Percentiles rank a stretch among this genome's conserved stretches.
Conservation (phyloP, 2,797 vertebrate genomes). For the Loris lydekkerianus region DNA sequence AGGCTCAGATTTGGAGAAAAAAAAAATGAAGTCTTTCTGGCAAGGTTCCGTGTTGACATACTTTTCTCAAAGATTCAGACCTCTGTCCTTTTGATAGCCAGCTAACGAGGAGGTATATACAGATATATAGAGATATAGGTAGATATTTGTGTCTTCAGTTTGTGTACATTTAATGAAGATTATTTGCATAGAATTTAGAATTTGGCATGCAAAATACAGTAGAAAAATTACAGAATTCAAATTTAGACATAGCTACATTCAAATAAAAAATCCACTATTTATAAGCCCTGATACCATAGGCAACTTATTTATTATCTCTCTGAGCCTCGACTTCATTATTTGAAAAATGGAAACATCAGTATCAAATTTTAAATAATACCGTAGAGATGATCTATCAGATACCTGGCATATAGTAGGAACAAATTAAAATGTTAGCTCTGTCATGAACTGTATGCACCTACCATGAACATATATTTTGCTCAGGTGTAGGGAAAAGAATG, state of each 20-base stretch:
- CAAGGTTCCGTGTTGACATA: not conserved
- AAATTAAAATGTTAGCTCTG: not conserved
- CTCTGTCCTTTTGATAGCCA: not conserved
- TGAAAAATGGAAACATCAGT: conserved; percentile 40
- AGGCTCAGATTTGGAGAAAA: conserved; percentile 45
- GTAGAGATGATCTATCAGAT: not conserved
- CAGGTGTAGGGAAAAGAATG: not conserved
- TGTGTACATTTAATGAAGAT: not conserved
- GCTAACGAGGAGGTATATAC: not conserved
- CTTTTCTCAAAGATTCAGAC: not conserved
- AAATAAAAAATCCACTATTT: conserved; percentile 47
- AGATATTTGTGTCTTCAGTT: not conserved
- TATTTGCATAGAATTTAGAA: not conserved
- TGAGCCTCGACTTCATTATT: conserved; percentile 18
- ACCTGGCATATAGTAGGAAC: not conserved
- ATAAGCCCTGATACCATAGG: not conserved
- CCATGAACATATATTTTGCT: not conserved
- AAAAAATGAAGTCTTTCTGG: conserved; percentile 49
- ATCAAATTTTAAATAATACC: conserved; percentile 43
- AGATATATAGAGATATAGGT: not conserved
- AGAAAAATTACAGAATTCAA: not conserved
- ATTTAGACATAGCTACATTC: not conserved
- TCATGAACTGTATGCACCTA: not conserved
- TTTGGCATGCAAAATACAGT: not conserved
- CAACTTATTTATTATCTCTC: conserved; percentile 18